These are phyloP conservation scores for Heliconius charithonia DNA, from an alignment of 2,888 invertebrate genomes.

Conservation along the genomic window DNA sequence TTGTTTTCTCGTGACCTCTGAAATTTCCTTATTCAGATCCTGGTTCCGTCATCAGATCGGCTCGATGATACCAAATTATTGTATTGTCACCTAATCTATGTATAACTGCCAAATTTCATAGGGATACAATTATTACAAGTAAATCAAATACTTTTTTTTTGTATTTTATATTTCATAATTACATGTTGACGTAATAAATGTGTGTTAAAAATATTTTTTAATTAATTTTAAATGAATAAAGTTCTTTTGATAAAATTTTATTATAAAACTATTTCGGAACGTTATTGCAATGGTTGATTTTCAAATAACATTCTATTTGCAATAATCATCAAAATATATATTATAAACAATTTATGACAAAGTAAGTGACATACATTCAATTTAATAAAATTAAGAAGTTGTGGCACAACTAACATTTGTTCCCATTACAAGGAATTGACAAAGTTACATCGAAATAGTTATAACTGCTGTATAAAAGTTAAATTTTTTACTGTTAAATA, in stretches of 20 bases:
- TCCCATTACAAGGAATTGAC: constrained; percentile 42
- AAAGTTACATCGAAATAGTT: constrained; percentile 44
- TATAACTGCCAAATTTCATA: not conserved
- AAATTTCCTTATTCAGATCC: not conserved
- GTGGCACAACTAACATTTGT: constrained; percentile 21
- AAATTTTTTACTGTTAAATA: constrained; percentile 34
- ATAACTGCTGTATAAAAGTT: constrained; percentile 34
- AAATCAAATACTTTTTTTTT: too few relatives aligned
- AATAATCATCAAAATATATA: not conserved
- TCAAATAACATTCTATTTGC: too few relatives aligned
- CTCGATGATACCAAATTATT: not conserved
- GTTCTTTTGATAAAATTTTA: too few relatives aligned
- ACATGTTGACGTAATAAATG: too few relatives aligned
- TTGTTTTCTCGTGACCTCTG: not conserved
- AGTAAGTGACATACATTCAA: not conserved
- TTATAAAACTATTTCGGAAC: too few relatives aligned
- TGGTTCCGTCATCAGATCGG: not conserved
- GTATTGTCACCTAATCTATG: not conserved
- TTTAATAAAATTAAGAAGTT: not conserved
- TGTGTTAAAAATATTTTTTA: too few relatives aligned
- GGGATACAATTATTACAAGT: not conserved
- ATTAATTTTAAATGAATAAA: not conserved
- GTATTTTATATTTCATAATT: too few relatives aligned
- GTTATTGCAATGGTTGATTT: too few relatives aligned
- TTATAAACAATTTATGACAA: not conserved